Conservation (phyloP, 2,113 vertebrate genomes). For the Syngnathus scovelli region DNA sequence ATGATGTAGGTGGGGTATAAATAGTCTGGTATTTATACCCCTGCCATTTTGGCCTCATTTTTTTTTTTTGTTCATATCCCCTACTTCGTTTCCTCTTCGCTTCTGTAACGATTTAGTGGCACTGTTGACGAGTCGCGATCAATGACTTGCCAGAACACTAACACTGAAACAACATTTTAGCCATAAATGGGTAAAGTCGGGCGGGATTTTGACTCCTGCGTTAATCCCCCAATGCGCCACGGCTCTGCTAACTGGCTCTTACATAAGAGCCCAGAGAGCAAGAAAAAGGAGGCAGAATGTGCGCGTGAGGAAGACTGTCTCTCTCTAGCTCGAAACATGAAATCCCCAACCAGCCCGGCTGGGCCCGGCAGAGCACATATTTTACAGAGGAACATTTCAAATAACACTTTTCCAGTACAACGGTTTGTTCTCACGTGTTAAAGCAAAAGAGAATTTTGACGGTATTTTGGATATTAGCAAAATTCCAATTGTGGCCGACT, state of each 20-base stretch:
- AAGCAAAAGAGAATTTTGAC: neutral
- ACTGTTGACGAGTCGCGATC: conserved; percentile 41
- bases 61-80: conserved; percentile 49
- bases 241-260: conserved; percentile 68
- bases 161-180: conserved; percentile 30
- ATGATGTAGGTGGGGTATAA: conserved; percentile 73
- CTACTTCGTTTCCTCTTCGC: conserved; percentile 51
- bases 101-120: conserved; percentile 48
- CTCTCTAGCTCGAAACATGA: conserved; percentile 48
- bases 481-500: neutral
- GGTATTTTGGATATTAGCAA: neutral
- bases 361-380: conserved; percentile 45
- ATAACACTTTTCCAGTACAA: conserved; percentile 35
- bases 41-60: conserved; percentile 77
- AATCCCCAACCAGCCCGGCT: conserved; percentile 51
- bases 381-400: conserved; percentile 54
- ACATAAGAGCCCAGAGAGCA: conserved; percentile 59
- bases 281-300: conserved; percentile 41
- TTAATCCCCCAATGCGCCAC: conserved; percentile 58
- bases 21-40: conserved; percentile 76
- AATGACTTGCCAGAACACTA: conserved; percentile 18
- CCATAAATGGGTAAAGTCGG: conserved; percentile 55
- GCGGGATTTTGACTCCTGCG: conserved; percentile 57
- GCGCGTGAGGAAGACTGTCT: conserved; percentile 31
- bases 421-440: neutral